Conservation (phyloP, 2,797 vertebrate genomes). For the Tangara arthus region DNA sequence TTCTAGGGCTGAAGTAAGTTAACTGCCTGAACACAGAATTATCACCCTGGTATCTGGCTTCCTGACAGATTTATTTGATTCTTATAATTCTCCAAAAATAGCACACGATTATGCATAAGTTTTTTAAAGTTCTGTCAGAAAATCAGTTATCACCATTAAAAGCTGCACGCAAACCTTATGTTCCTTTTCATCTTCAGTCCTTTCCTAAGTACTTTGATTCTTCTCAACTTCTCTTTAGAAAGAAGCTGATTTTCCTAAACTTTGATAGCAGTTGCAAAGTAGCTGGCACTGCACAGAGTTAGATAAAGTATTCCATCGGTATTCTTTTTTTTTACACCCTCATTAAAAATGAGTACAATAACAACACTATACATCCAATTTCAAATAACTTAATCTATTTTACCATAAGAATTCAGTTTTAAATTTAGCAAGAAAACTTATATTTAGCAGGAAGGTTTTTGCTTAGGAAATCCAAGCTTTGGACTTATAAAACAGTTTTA, state of each 20-base stretch:
- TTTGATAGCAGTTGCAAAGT: neutral
- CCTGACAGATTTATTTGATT: neutral
- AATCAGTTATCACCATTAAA: neutral
- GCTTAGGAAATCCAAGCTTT: neutral
- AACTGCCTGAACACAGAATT: too few relatives aligned
- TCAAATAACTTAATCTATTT: neutral
- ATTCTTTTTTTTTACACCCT: neutral
- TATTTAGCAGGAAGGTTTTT: neutral
- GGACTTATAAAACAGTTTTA: neutral
- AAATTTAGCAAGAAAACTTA: neutral
- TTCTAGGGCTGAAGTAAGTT: neutral
- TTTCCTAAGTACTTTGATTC: neutral
- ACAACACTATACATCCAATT: neutral
- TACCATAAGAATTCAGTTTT: neutral
- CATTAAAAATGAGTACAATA: neutral
- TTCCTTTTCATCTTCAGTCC: neutral
- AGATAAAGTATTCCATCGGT: neutral
- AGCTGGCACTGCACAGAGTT: neutral
- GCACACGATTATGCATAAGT: accelerated
- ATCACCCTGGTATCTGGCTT: too few relatives aligned
- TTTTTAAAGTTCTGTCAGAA: neutral
- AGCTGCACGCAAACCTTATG: neutral
- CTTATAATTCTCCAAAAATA: neutral
- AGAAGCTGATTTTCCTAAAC: neutral
- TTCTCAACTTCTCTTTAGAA: neutral